phyloP scores from a whole-genome alignment of 2,888 invertebrate genomes.

The Octonoba sinensis region DNA sequence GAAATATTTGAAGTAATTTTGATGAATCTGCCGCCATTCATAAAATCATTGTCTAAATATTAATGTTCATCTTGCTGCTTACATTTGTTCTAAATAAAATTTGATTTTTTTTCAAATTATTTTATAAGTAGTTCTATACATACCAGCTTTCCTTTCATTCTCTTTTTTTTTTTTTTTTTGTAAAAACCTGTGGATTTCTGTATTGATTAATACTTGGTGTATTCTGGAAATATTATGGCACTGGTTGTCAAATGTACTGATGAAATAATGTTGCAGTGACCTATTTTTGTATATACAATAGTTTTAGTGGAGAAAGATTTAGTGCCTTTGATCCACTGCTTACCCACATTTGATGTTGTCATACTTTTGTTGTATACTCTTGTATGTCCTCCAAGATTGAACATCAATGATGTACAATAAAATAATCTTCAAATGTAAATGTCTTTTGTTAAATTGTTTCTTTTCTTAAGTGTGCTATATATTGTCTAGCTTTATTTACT shows the following conservation, averaged over 20 bases:
- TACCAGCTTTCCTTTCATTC: too few relatives aligned
- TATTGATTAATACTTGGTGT: slow-evolving; percentile 43
- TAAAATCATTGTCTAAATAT: too few relatives aligned
- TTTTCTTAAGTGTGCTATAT: not conserved
- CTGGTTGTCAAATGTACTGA: slow-evolving; percentile 57
- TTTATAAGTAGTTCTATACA: too few relatives aligned
- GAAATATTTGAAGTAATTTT: too few relatives aligned
- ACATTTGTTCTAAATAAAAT: too few relatives aligned
- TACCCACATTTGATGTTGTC: slow-evolving; percentile 54
- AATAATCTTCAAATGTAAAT: slow-evolving; percentile 36
- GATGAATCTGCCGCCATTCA: too few relatives aligned
- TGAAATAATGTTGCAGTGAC: slow-evolving; percentile 52
- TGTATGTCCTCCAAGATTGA: slow-evolving; percentile 58
- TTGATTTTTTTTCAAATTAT: too few relatives aligned
- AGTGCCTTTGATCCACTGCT: slow-evolving; percentile 63
- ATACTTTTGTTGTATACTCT: slow-evolving; percentile 58
- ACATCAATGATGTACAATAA: slow-evolving; percentile 62
- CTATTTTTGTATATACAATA: slow-evolving; percentile 64
- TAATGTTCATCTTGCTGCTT: too few relatives aligned
- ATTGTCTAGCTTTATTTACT: not conserved
- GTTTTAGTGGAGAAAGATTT: slow-evolving; percentile 59
- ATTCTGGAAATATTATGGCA: slow-evolving; percentile 53
- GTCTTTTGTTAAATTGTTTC: not conserved
- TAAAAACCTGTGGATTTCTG: slow-evolving; percentile 7
- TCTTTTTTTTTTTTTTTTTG: too few relatives aligned